phyloP scores from a whole-genome alignment of 2,797 vertebrate species.

The Percopsis omiscomaycus region DNA sequence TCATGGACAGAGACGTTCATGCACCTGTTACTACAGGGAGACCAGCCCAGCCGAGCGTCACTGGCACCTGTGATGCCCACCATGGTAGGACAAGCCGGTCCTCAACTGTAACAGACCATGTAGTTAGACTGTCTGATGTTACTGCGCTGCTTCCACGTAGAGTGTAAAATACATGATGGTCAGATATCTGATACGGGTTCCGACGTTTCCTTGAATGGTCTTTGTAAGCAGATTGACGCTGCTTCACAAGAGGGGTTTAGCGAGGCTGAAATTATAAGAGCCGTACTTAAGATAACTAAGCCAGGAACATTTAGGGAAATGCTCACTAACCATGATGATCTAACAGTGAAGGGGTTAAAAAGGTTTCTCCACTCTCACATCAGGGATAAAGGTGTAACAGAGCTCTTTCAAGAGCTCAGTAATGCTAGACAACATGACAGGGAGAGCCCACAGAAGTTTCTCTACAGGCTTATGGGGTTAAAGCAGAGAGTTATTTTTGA shows the following conservation, averaged over 20 bases:
- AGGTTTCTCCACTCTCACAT: conserved; percentile 22
- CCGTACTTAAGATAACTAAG: conserved; percentile 15
- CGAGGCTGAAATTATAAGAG: background rate
- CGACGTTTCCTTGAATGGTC: conserved; percentile 4
- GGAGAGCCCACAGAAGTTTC: background rate
- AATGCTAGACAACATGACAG: conserved; percentile 21
- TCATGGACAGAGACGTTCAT: conserved; percentile 1
- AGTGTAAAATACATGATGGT: conserved; percentile 20
- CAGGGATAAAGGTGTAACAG: conserved; percentile 28
- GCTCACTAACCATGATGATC: conserved; percentile 14
- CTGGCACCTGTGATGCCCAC: background rate
- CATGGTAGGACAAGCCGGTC: background rate
- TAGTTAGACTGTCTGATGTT: conserved; percentile 2
- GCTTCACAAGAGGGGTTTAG: conserved; percentile 4
- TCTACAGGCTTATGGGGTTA: background rate
- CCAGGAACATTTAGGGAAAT: conserved; percentile 29
- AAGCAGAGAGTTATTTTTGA: background rate
- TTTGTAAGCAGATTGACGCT: conserved; percentile 12
- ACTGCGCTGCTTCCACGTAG: background rate
- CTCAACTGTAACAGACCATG: background rate
- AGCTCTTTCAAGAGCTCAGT: conserved; percentile 28
- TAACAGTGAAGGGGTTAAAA: conserved; percentile 26
- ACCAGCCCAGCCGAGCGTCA: background rate
- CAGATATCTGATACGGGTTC: conserved; percentile 21
- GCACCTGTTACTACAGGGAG: background rate